Base-by-base conservation (phyloP, 2,888 invertebrate species). In the Eulithis prunata region DNA sequence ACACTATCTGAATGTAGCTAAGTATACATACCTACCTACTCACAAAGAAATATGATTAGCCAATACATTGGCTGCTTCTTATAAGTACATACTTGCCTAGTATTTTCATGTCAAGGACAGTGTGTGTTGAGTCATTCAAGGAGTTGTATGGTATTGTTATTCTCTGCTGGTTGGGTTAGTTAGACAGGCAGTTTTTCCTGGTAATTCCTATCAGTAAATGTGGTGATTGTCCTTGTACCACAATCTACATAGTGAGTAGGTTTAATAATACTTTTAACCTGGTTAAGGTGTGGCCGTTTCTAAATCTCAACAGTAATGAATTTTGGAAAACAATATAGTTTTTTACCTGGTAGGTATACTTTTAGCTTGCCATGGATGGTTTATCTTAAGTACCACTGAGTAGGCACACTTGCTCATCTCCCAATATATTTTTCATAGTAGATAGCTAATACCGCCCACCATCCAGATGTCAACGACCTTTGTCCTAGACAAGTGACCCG, bases 71-170 rank as follows among this genome's bases (percentile, higher is more conserved):
- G 62, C 64, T 72, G 66, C 65, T 67, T 62, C 68, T 65, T 74
- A 66, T 65, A 66, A 68, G 66, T 66, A 45, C 41, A 4, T 32
- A 32, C 6, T 21, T 21, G 21, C 4, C 41, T 41, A 70, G 72
- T 60, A 72, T 77, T 80, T 85, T 84, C 73, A 79, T 88, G 87
- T 87, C 90, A 90, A 91, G 91, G 90, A 82, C 87, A 88, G 21
- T 21, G 77, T 77, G 76, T 80, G 76, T 79, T 78, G 80, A 71
- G 56, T 70, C 59, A 71, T 61, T 66, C 62, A 70, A 36, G 58
- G 75, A 76, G 72, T 78, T 79, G 70, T 78, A 63, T 78, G 70
- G 65, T 53, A 63, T 53, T 13, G 49, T 55, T 58, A 12, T 64
- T 59, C 71, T 66, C 66, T 65, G 65, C 64, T 73, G 66, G 71